Conservation (phyloP, 2,888 invertebrate genomes). For the Lordiphosa andalusiaca region DNA sequence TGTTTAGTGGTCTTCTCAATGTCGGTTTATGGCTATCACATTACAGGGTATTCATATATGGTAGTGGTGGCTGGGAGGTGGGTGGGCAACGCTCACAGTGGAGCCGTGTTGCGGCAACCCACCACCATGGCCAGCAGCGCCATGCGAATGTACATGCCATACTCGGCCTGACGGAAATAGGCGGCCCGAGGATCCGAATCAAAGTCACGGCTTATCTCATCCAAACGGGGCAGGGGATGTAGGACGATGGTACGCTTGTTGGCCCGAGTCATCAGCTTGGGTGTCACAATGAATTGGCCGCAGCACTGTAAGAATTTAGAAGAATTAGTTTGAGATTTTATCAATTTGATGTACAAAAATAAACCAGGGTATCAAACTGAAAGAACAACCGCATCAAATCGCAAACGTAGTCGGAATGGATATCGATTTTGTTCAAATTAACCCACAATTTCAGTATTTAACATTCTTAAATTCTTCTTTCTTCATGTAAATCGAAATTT, state of each 20-base stretch:
- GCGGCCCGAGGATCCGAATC: constrained; percentile 98
- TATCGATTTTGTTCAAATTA: too few relatives aligned
- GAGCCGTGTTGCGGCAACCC: constrained; percentile 80
- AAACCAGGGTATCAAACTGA: too few relatives aligned
- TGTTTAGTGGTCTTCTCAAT: too few relatives aligned
- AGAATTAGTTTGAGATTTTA: too few relatives aligned
- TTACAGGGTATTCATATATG: not conserved
- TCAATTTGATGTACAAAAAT: too few relatives aligned
- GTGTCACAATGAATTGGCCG: constrained; percentile 94
- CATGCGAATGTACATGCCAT: constrained; percentile 99
- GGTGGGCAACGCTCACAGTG: constrained; percentile 1
- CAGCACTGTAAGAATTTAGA: too few relatives aligned
- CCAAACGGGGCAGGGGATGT: constrained; percentile 97
- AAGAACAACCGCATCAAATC: too few relatives aligned
- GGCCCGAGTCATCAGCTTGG: constrained; percentile 96
- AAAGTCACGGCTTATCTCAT: constrained; percentile 96
- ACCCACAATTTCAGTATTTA: too few relatives aligned
- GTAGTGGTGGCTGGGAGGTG: not conserved
- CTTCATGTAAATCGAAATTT: too few relatives aligned
- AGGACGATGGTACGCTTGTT: constrained; percentile 97
- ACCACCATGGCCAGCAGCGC: constrained; percentile 95
- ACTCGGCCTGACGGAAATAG: constrained; percentile 98
- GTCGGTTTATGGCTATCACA: too few relatives aligned
- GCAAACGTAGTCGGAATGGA: too few relatives aligned
- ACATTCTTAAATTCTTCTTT: too few relatives aligned